Conservation (phyloP, 2,797 vertebrate species). For the Tachyglossus aculeatus region DNA sequence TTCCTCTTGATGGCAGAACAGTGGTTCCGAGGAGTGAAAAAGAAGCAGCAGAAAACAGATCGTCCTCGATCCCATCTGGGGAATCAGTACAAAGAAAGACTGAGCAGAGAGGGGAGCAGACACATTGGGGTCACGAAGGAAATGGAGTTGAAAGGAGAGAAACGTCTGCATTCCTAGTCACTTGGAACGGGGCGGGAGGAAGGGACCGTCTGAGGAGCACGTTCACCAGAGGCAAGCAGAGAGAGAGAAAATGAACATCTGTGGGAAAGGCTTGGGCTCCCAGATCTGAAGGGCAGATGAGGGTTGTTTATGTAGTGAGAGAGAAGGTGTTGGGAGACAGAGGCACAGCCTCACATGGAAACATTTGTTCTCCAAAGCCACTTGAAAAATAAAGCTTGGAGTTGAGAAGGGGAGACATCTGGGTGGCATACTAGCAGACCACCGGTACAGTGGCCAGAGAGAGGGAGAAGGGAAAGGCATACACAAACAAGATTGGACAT, state of each 20-base stretch:
- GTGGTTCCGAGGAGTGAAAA: slow-evolving; percentile 56
- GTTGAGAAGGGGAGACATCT: slow-evolving; percentile 71
- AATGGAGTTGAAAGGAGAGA: slow-evolving; percentile 70
- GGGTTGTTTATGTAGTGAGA: slow-evolving; percentile 76
- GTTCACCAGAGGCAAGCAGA: slow-evolving; percentile 64
- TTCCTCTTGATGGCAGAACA: slow-evolving; percentile 31
- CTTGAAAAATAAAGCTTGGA: slow-evolving; percentile 72
- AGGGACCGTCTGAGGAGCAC: slow-evolving; percentile 64
- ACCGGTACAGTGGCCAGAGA: slow-evolving; percentile 65
- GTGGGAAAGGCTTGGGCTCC: slow-evolving; percentile 55
- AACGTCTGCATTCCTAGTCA: slow-evolving; percentile 68
- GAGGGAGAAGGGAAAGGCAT: slow-evolving; percentile 58
- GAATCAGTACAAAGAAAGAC: slow-evolving; percentile 67
- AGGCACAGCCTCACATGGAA: slow-evolving; percentile 66
- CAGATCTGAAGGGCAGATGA: slow-evolving; percentile 72
- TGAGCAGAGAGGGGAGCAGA: slow-evolving; percentile 60
- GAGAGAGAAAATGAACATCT: slow-evolving; percentile 66
- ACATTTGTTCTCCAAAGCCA: slow-evolving; percentile 69
- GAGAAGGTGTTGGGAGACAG: slow-evolving; percentile 72
- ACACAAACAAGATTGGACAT: slow-evolving; percentile 66
- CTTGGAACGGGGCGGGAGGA: slow-evolving; percentile 64
- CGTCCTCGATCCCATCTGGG: slow-evolving; percentile 64
- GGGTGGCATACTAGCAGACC: slow-evolving; percentile 70
- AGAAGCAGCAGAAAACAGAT: slow-evolving; percentile 14
- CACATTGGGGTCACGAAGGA: slow-evolving; percentile 63